Evolutionary conservation across 2,113 vertebrate genomes (phyloP).

Genomic region (Nothocercus nigrocapillus): DNA sequence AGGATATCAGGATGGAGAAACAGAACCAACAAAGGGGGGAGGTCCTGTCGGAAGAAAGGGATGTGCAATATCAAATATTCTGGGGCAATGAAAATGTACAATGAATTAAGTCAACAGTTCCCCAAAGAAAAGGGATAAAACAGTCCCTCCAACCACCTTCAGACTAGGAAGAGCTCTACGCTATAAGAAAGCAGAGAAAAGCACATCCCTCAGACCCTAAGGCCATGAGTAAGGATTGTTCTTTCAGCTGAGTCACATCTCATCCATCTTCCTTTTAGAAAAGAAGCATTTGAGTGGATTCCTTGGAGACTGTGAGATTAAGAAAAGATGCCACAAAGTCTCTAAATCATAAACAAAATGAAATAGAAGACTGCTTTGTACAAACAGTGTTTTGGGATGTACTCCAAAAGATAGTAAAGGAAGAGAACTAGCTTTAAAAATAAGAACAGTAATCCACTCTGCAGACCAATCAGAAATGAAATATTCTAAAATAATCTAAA

Average conservation of each 20-base stretch:
- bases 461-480: background rate
- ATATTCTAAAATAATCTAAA: background rate
- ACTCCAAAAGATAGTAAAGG: constrained; percentile 12
- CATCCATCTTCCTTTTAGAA: constrained; percentile 3
- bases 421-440: constrained; percentile 10
- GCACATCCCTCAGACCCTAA: background rate
- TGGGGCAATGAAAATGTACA: background rate
- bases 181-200: background rate
- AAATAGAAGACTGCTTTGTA: background rate
- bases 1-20: background rate
- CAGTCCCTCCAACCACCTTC: background rate
- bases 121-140: background rate
- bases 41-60: background rate
- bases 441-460: background rate
- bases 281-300: background rate
- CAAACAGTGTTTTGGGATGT: constrained; percentile 3
- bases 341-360: background rate
- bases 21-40: background rate
- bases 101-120: background rate
- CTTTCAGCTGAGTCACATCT: background rate
- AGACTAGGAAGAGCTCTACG: background rate
- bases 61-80: background rate
- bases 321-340: constrained; percentile 24
- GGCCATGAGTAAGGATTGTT: background rate
- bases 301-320: constrained; percentile 32